These are phyloP conservation scores for Channa maculata DNA, from an alignment of 2,113 vertebrate genomes.

Conservation along the genomic window DNA sequence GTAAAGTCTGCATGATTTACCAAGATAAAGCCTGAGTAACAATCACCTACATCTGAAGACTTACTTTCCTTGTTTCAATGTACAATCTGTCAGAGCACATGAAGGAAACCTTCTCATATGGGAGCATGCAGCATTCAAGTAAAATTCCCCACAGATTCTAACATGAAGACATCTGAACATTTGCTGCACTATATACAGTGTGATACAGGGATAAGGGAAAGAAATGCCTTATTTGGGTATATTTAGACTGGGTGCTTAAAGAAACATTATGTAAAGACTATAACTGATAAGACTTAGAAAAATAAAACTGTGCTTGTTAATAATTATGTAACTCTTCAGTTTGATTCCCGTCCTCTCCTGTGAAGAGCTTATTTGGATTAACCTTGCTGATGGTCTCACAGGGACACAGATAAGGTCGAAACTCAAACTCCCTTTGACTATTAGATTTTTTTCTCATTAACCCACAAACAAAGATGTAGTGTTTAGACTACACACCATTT, in stretches of 20 bases:
- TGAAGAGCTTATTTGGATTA: slow-evolving; percentile 43
- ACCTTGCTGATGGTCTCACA: slow-evolving; percentile 1
- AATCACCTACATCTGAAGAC: not conserved
- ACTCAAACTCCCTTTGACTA: no score
- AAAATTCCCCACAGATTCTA: slow-evolving; percentile 7
- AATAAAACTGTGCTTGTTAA: slow-evolving; percentile 46
- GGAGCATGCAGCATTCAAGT: slow-evolving; percentile 5
- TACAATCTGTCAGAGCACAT: slow-evolving; percentile 32
- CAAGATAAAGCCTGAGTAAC: slow-evolving; percentile 36
- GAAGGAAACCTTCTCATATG: slow-evolving; percentile 11
- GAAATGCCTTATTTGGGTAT: slow-evolving; percentile 40
- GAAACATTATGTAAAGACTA: slow-evolving; percentile 58
- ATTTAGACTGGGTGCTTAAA: slow-evolving; percentile 56
- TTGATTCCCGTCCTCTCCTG: slow-evolving; percentile 25
- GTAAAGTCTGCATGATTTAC: slow-evolving; percentile 42
- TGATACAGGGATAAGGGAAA: not conserved
- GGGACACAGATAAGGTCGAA: not conserved
- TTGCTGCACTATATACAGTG: not conserved
- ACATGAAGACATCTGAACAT: slow-evolving; percentile 32
- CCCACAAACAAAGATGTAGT: no score
- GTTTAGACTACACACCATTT: no score
- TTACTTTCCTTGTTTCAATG: not conserved
- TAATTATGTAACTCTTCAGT: slow-evolving; percentile 40
- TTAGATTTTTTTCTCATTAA: no score
- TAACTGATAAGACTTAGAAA: slow-evolving; percentile 45